Evolutionary conservation across 2,888 invertebrate genomes (phyloP).

Genomic region (Nipponacmea schrenckii): DNA sequence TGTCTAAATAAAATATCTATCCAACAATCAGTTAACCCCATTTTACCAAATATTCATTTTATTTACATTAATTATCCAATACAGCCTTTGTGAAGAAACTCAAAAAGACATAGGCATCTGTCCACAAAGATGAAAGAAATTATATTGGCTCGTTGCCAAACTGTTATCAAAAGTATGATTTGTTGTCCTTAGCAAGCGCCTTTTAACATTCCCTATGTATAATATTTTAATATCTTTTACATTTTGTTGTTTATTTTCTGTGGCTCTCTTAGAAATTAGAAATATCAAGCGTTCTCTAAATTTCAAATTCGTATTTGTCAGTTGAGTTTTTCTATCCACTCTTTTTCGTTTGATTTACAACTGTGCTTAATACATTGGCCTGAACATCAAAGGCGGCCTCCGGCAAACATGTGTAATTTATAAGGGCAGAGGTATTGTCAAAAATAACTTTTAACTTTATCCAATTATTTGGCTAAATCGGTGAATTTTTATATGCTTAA

Average conservation of each 20-base stretch:
- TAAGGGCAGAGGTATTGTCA: slow-evolving; percentile 50
- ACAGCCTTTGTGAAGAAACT: slow-evolving; percentile 1
- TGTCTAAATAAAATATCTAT: too few relatives aligned
- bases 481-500: slow-evolving; percentile 21
- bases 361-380: slow-evolving; percentile 36
- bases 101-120: slow-evolving; percentile 1
- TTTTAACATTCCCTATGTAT: background rate
- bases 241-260: background rate
- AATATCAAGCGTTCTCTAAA: too few relatives aligned
- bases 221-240: background rate
- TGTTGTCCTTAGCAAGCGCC: background rate
- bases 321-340: too few relatives aligned
- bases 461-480: slow-evolving; percentile 4
- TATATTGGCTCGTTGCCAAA: background rate
- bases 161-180: slow-evolving; percentile 7
- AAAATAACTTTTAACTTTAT: slow-evolving; percentile 23
- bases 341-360: slow-evolving; percentile 37
- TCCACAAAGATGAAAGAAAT: slow-evolving; percentile 5
- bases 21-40: too few relatives aligned
- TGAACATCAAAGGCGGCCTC: slow-evolving; percentile 49
- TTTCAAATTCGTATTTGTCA: too few relatives aligned
- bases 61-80: slow-evolving; percentile 1
- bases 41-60: background rate
- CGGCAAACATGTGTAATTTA: slow-evolving; percentile 54
- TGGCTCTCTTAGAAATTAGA: too few relatives aligned